Evolutionary conservation across 2,113 vertebrate genomes (phyloP), one percentile per base, ranked within the genome.

Genomic region (Tragelaphus strepsiceros): DNA sequence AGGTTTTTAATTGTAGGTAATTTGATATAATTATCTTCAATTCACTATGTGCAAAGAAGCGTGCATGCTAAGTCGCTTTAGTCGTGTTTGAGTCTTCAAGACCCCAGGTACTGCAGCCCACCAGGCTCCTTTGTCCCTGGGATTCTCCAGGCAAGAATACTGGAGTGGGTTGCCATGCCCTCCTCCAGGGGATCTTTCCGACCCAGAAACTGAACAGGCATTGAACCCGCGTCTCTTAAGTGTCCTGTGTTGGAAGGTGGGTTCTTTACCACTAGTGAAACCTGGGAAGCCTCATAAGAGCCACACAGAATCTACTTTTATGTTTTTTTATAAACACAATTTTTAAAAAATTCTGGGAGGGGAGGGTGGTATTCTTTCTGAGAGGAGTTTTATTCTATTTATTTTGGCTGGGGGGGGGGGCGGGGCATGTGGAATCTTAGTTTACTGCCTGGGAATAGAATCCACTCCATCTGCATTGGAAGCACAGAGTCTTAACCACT

Each of bases 151-250:
- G n/a, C n/a, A 39, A 12, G 67, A 71, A 71, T 0, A 3, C 10
- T 22, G 67, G 67, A 39, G 67, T 39, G 67, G 64, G 64, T 5
- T 11, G n/a, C n/a, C 64, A 35, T 2, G 64, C 2, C 64, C n/a
- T 21, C n/a, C 17, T 71, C 17, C 64, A 67, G 9, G 64, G 64
- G n/a, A 71, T 35, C 8, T 21, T 71, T 11, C 2, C 10, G 2
- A 71, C n/a, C 19, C 67, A 71, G 67, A 5, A 19, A 11, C 10
- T 22, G 67, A 71, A 22, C 19, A 39, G 67, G 67, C n/a, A 71
- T 71, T 71, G n/a, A 71, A 71, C n/a, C 19, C 5, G 0, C 5
- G 0, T 12, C n/a, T 21, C n/a, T 71, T 6, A 39, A 71, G n/a
- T 71, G 10, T 71, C 19, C n/a, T 39, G 67, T 10, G 0, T 71